These are phyloP conservation scores for Andrena cerasifolii DNA, from an alignment of 1,140 invertebrate species.

Conservation along the genomic window DNA sequence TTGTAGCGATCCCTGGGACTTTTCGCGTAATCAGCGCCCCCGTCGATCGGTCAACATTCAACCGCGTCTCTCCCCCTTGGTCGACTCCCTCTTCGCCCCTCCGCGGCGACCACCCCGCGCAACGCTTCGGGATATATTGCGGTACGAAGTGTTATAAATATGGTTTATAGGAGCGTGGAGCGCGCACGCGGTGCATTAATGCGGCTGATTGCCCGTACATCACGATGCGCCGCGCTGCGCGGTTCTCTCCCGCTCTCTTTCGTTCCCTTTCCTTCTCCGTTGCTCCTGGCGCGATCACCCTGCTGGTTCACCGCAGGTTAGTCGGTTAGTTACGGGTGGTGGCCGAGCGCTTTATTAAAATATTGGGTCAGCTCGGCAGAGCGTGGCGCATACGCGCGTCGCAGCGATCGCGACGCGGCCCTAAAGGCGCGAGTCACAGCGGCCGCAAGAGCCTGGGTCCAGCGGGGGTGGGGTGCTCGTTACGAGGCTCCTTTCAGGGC, in stretches of 20 bases:
- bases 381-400: too few species aligned
- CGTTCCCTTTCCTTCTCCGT: constrained; percentile 39
- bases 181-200: constrained; percentile 78
- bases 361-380: constrained; percentile 80
- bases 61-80: background rate
- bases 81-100: background rate
- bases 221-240: constrained; percentile 64
- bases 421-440: constrained; percentile 44
- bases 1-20: constrained; percentile 38
- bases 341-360: constrained; percentile 77
- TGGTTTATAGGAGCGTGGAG: constrained; percentile 73
- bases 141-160: constrained; percentile 77
- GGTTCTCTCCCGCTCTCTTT: constrained; percentile 30
- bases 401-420: constrained; percentile 3
- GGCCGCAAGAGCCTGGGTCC: constrained; percentile 52
- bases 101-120: constrained; percentile 18
- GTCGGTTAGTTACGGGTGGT: constrained; percentile 72
- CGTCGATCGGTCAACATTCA: constrained; percentile 32
- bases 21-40: constrained; percentile 52
- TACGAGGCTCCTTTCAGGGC: constrained; percentile 70
- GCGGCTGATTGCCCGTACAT: constrained; percentile 80
- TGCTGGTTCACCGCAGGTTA: constrained; percentile 62
- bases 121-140: constrained; percentile 68
- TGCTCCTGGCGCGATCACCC: constrained; percentile 21
- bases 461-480: constrained; percentile 67